phyloP scores from a whole-genome alignment of 2,113 vertebrate genomes.

The Vicugna pacos region DNA sequence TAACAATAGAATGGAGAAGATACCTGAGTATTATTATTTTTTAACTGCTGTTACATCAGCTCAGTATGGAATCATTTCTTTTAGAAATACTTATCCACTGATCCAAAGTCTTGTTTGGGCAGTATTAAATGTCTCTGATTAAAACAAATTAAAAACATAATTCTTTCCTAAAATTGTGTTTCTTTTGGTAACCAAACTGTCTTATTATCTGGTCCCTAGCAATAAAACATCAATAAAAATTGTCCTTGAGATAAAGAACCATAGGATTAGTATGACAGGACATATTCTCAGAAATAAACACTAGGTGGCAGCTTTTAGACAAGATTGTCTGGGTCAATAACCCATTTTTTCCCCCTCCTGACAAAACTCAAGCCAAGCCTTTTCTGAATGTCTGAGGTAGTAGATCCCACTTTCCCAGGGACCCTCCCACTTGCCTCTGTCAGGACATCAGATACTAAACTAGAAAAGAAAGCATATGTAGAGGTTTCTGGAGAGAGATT shows the following conservation, averaged over 20 bases:
- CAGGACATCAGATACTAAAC: neutral
- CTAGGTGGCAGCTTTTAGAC: conserved; percentile 42
- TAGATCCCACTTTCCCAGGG: neutral
- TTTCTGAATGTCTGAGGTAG: neutral
- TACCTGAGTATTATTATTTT: conserved; percentile 1
- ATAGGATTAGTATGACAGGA: neutral
- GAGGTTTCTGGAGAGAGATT: neutral
- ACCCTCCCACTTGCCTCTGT: neutral
- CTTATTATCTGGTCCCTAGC: conserved; percentile 4
- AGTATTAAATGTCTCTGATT: neutral
- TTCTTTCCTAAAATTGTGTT: neutral
- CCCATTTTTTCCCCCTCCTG: neutral
- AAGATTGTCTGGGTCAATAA: neutral
- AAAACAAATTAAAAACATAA: neutral
- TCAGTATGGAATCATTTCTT: neutral
- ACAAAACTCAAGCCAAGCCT: neutral
- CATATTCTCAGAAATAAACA: conserved; percentile 44
- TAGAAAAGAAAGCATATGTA: neutral
- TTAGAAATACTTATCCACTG: neutral
- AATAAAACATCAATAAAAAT: neutral
- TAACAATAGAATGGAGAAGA: neutral
- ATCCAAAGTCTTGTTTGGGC: neutral
- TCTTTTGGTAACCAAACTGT: neutral
- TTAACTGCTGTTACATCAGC: neutral
- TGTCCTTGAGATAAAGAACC: neutral